Percentiles rank a stretch among this genome's conserved stretches.
Conservation (phyloP, 2,888 invertebrate genomes). For the Nomada flava region DNA sequence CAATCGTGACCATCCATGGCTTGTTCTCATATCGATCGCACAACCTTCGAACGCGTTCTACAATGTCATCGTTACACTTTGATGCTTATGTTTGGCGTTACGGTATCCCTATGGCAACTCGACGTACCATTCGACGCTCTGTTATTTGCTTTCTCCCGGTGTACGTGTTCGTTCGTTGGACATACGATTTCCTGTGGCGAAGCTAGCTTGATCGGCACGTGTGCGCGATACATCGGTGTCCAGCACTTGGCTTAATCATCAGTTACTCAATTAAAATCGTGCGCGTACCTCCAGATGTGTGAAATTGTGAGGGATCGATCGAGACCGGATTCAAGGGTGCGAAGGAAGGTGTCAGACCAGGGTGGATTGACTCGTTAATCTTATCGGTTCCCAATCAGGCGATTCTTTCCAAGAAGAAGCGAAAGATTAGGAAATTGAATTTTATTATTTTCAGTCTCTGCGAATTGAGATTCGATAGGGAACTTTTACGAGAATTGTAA, state of each 20-base stretch:
- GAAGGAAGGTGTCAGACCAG: not conserved
- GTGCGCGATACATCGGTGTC: not conserved
- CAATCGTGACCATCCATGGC: conserved; percentile 26
- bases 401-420: too few relatives aligned
- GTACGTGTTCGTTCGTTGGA: conserved; percentile 4
- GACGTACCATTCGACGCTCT: conserved; percentile 33
- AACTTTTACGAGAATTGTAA: too few relatives aligned
- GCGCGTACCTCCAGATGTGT: not conserved
- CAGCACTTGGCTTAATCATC: conserved; percentile 15
- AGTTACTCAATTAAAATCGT: conserved; percentile 48
- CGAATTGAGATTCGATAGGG: too few relatives aligned
- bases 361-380: not conserved
- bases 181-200: conserved; percentile 14
- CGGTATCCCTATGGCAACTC: conserved; percentile 75
- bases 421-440: too few relatives aligned
- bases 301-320: not conserved
- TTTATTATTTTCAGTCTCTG: too few relatives aligned
- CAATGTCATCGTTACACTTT: conserved; percentile 71
- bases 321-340: not conserved
- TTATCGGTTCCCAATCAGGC: too few relatives aligned
- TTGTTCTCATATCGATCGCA: conserved; percentile 59
- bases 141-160: conserved; percentile 23
- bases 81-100: conserved; percentile 64
- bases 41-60: conserved; percentile 56
- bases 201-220: conserved; percentile 21